phyloP scores from a whole-genome alignment of 2,888 invertebrate species.

The Caenorhabditis afra region DNA sequence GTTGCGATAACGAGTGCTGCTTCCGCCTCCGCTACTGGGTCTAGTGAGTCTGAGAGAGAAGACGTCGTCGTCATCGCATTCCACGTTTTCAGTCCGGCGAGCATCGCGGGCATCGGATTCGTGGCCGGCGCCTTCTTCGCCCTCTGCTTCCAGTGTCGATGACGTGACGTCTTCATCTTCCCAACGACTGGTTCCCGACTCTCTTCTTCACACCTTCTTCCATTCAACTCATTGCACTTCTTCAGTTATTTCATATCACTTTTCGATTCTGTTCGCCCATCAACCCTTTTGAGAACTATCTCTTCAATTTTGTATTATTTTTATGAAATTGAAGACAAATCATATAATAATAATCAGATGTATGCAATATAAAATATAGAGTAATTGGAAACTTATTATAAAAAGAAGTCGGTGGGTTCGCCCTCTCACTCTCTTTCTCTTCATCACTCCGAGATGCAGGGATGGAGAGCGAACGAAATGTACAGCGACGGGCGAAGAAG shows the following conservation, averaged over 20 bases:
- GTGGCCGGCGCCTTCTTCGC: constrained; percentile 71
- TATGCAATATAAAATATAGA: constrained; percentile 9
- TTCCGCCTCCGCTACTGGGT: constrained; percentile 67
- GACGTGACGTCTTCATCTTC: constrained; percentile 2
- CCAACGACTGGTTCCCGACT: neutral
- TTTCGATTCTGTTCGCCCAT: neutral
- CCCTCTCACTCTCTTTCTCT: neutral
- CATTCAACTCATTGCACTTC: constrained; percentile 7
- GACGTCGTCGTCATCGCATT: neutral
- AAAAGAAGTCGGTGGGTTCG: neutral
- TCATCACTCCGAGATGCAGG: neutral
- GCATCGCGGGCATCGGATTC: constrained; percentile 69
- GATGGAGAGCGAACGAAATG: constrained; percentile 31
- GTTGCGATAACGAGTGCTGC: constrained; percentile 70
- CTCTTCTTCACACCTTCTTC: constrained; percentile 17
- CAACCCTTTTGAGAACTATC: neutral
- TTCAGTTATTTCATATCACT: constrained; percentile 33
- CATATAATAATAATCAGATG: neutral
- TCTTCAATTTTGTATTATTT: constrained; percentile 1
- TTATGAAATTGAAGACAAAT: constrained; percentile 14
- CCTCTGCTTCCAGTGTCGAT: constrained; percentile 72
- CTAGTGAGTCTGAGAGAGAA: too few relatives aligned
- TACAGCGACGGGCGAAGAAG: constrained; percentile 21
- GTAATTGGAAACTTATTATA: constrained; percentile 9
- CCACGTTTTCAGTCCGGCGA: constrained; percentile 68